A percentile compares a stretch with the other conserved stretches of the same genome.
phyloP scores from a whole-genome alignment of 2,888 invertebrate genomes.

The Leptopilina myrica region DNA sequence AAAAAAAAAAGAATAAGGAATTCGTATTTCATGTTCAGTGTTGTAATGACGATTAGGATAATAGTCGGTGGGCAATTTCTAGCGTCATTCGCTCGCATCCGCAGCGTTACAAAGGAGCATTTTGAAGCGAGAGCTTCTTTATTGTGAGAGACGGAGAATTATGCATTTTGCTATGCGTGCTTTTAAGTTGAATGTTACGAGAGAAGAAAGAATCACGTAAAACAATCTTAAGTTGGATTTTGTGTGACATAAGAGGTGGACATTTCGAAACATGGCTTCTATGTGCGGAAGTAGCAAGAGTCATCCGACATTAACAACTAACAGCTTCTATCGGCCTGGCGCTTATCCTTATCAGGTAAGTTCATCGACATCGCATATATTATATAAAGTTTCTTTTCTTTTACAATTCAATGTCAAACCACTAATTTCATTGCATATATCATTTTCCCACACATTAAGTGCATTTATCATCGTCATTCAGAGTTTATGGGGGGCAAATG shows the following conservation, averaged over 20 bases:
- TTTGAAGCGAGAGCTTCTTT: slow-evolving; percentile 17
- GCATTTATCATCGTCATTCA: neutral
- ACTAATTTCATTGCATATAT: neutral
- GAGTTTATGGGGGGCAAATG: too few relatives aligned
- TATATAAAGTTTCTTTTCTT: slow-evolving; percentile 17
- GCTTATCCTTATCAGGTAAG: slow-evolving; percentile 75
- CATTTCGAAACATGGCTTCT: slow-evolving; percentile 79
- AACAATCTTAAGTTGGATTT: slow-evolving; percentile 9
- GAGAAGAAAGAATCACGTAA: slow-evolving; percentile 24
- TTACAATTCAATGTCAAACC: neutral
- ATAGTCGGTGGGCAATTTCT: slow-evolving; percentile 25
- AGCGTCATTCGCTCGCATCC: slow-evolving; percentile 28
- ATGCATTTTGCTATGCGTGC: slow-evolving; percentile 35
- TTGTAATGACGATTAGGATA: slow-evolving; percentile 38
- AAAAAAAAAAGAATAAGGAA: neutral
- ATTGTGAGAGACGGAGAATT: neutral
- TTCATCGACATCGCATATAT: slow-evolving; percentile 49
- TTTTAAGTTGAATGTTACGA: slow-evolving; percentile 16
- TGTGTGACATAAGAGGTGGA: slow-evolving; percentile 30
- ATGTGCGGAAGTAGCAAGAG: slow-evolving; percentile 83
- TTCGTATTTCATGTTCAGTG: slow-evolving; percentile 29
- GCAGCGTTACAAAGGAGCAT: slow-evolving; percentile 22
- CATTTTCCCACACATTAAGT: neutral
- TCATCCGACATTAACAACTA: slow-evolving; percentile 80
- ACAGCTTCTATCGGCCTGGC: slow-evolving; percentile 80